These are phyloP conservation scores for Ernsta delagoae DNA, from an alignment of 2,888 invertebrate genomes.

Conservation along the genomic window DNA sequence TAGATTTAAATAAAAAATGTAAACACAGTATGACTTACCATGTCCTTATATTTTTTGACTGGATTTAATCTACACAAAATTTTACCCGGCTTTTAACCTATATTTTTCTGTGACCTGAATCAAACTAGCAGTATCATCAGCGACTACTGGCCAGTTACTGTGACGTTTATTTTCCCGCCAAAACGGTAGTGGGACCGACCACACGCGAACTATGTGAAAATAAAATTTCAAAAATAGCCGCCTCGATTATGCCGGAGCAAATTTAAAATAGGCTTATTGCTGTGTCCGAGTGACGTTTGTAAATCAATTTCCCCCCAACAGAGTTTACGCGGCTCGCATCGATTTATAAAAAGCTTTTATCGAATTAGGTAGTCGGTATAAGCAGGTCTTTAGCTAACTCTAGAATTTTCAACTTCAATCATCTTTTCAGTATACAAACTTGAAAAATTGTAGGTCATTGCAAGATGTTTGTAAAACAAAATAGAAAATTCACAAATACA, in stretches of 20 bases:
- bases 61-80: background rate
- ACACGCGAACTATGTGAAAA: slow-evolving; percentile 84
- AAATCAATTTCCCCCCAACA: slow-evolving; percentile 71
- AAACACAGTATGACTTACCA: background rate
- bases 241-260: slow-evolving; percentile 60
- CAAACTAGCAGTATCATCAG: slow-evolving; percentile 55
- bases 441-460: no score
- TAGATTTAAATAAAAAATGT: background rate
- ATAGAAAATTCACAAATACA: no score
- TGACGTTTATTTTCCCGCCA: slow-evolving; percentile 76
- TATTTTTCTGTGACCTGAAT: background rate
- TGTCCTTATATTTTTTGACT: slow-evolving; percentile 1
- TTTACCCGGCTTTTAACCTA: background rate
- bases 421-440: no score
- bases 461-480: no score
- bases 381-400: no score
- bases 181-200: slow-evolving; percentile 70
- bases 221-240: slow-evolving; percentile 82
- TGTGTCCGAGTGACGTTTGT: slow-evolving; percentile 53
- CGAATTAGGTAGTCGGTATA: no score
- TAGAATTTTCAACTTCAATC: no score
- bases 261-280: slow-evolving; percentile 75
- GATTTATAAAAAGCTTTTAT: slow-evolving; percentile 15
- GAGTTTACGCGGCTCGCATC: slow-evolving; percentile 49
- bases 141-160: slow-evolving; percentile 62